phyloP scores from a whole-genome alignment of 1,140 invertebrate species.

The Mesaphorura yosii region DNA sequence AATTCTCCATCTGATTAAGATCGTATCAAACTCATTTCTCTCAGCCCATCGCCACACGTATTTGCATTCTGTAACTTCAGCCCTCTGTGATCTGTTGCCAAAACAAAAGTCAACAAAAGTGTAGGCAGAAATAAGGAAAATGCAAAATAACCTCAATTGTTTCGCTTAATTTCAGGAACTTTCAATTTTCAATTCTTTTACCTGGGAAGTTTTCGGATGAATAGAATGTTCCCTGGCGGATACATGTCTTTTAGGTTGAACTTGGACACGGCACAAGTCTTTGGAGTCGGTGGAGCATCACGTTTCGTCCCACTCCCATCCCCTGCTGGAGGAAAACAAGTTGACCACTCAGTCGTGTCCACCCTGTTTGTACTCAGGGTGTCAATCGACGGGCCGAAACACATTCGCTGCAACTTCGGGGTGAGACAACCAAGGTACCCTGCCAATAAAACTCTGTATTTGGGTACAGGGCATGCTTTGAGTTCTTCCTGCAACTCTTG shows the following conservation, averaged over 20 bases:
- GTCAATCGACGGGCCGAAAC: too few relatives aligned
- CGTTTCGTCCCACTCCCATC: constrained; percentile 2
- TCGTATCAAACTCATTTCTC: constrained; percentile 33
- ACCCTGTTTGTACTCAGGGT: too few relatives aligned
- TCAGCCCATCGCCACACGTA: constrained; percentile 21
- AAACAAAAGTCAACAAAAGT: too few relatives aligned
- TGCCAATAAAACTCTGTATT: constrained; percentile 42
- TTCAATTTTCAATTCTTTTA: background rate
- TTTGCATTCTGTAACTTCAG: background rate
- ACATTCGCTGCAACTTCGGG: constrained; percentile 40
- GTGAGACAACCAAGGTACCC: constrained; percentile 61
- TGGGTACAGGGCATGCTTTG: constrained; percentile 16
- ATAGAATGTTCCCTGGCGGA: constrained; percentile 57
- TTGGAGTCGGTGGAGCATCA: background rate
- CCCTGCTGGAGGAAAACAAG: constrained; percentile 1
- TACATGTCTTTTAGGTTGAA: constrained; percentile 44
- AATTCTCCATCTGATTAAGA: constrained; percentile 38
- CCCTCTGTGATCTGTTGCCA: too few relatives aligned
- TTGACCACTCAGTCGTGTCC: background rate
- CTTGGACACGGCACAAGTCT: background rate
- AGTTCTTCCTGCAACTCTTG: constrained; percentile 4
- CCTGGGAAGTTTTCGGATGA: constrained; percentile 39
- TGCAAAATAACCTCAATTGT: too few relatives aligned
- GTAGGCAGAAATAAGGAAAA: too few relatives aligned
- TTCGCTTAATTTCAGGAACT: too few relatives aligned